Evolutionary conservation across 2,888 invertebrate species (phyloP).

Genomic region (Thelaira solivaga): DNA sequence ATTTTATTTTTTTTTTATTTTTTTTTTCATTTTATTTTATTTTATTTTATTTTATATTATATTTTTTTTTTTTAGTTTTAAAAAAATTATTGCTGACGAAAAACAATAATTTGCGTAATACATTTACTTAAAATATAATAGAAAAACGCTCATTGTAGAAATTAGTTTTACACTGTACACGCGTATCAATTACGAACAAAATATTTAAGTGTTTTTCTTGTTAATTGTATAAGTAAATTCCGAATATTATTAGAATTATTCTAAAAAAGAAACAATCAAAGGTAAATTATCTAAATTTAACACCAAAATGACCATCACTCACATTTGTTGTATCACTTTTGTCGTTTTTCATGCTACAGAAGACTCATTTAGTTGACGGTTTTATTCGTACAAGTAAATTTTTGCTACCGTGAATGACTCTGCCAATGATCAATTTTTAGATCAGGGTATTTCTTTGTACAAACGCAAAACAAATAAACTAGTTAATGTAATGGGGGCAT

Average conservation of each 20-base stretch:
- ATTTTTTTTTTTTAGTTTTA: too few species aligned
- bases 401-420: conserved; percentile 46
- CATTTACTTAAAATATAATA: too few species aligned
- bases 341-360: background rate
- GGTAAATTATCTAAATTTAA: conserved; percentile 58
- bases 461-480: conserved; percentile 27
- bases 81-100: too few species aligned
- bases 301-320: conserved; percentile 55
- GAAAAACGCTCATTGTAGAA: too few species aligned
- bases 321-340: conserved; percentile 21
- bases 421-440: conserved; percentile 60
- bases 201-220: conserved; percentile 17
- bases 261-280: conserved; percentile 36
- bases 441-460: conserved; percentile 49
- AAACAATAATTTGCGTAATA: too few species aligned
- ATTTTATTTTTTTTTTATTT: too few species aligned
- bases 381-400: background rate
- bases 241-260: conserved; percentile 1
- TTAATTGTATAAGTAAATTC: background rate
- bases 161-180: too few species aligned
- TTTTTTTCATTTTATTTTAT: too few species aligned
- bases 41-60: too few species aligned
- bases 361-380: conserved; percentile 48
- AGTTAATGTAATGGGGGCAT: conserved; percentile 43
- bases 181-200: too few species aligned